phyloP scores from a whole-genome alignment of 23 tunicate species.

The Halocynthia roretzi region DNA sequence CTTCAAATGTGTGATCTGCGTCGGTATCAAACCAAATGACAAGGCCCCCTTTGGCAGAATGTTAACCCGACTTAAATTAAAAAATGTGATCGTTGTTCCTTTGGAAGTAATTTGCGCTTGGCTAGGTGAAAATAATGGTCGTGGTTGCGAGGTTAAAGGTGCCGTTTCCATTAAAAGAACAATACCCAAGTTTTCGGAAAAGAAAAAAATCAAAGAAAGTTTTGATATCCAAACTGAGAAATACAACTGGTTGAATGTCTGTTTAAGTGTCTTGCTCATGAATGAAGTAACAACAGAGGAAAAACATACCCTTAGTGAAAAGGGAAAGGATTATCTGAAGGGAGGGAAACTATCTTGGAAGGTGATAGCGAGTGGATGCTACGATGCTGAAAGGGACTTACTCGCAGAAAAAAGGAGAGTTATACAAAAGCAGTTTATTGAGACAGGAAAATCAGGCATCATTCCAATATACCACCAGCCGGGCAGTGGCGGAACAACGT shows the following conservation, averaged over 20 bases:
- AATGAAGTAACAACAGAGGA: background rate
- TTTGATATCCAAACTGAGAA: background rate
- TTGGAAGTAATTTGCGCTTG: conserved; percentile 1
- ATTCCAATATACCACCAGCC: conserved; percentile 44
- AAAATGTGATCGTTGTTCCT: background rate
- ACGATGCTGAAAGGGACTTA: conserved; percentile 30
- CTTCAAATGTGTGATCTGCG: background rate
- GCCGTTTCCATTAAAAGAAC: too few species aligned
- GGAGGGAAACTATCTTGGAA: conserved; percentile 41
- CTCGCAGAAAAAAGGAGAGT: background rate
- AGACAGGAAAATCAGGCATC: conserved; percentile 26
- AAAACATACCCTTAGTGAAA: background rate
- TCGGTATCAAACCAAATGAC: background rate
- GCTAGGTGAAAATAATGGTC: background rate
- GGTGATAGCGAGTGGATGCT: conserved; percentile 8
- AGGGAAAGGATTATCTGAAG: conserved; percentile 44
- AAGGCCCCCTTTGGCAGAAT: background rate
- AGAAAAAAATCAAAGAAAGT: background rate
- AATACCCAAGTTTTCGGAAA: conserved; percentile 5
- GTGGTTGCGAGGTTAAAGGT: background rate
- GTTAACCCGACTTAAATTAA: background rate
- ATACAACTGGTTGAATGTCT: conserved; percentile 16
- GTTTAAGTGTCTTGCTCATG: conserved; percentile 13
- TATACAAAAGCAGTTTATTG: conserved; percentile 14
- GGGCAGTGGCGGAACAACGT: conserved; percentile 72